Evolutionary conservation across 92 coral and sea anemone species (phyloP).

Genomic region (Porites evermanni): DNA sequence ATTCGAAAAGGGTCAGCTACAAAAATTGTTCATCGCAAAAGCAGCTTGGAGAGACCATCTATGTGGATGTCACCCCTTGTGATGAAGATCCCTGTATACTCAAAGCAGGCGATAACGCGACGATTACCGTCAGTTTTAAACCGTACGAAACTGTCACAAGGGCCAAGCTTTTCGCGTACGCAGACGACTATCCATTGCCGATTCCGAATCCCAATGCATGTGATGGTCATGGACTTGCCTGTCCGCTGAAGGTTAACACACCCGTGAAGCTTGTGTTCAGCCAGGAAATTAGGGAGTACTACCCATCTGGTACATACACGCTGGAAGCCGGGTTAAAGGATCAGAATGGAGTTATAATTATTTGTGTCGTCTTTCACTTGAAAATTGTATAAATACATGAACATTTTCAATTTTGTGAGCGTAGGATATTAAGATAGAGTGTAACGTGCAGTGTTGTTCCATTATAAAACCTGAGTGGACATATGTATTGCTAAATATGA

Average conservation of each 20-base stretch:
- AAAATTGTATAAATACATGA: neutral
- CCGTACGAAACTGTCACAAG: constrained; percentile 66
- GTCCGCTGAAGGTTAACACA: constrained; percentile 65
- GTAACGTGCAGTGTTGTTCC: too few relatives aligned
- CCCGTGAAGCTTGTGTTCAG: constrained; percentile 42
- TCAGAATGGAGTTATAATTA: constrained; percentile 46
- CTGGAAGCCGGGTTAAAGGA: constrained; percentile 68
- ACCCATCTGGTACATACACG: constrained; percentile 50
- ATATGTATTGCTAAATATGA: too few relatives aligned
- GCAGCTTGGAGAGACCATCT: constrained; percentile 33
- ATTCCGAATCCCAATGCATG: constrained; percentile 70
- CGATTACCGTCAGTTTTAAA: constrained; percentile 36
- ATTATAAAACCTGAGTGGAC: too few relatives aligned
- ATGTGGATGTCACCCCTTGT: constrained; percentile 72
- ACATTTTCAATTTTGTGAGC: too few relatives aligned
- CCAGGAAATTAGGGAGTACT: constrained; percentile 23
- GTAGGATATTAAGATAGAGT: too few relatives aligned
- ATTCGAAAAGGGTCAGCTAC: neutral
- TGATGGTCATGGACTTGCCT: constrained; percentile 56
- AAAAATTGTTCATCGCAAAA: neutral
- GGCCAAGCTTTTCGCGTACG: constrained; percentile 42
- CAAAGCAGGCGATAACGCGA: constrained; percentile 57
- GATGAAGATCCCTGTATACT: constrained; percentile 70
- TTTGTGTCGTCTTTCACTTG: constrained; percentile 49
- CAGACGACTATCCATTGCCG: constrained; percentile 46